Evolutionary conservation across 2,797 vertebrate genomes (phyloP), one percentile per base, ranked within the genome.

Genomic region (Erpetoichthys calabaricus): DNA sequence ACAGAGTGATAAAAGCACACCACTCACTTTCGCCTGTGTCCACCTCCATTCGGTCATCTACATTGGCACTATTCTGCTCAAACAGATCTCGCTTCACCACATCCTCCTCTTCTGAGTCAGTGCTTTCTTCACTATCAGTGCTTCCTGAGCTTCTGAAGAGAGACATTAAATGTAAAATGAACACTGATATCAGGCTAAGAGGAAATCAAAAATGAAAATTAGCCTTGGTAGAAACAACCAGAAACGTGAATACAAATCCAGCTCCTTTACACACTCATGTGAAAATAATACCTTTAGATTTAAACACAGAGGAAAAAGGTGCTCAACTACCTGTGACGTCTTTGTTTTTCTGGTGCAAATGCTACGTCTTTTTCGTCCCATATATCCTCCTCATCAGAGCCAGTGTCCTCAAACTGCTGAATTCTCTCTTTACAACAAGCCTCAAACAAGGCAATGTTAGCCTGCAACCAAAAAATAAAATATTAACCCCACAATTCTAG

Each of bases 321-420:
- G 25, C 25, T 25, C 25, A n/a, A 45, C 60, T 70, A 99, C 95
- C 95, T 91, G 56, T 91, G 88, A 56, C 90, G 89, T 64, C 92
- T 86, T 70, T 95, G 92, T 54, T 92, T 85, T 57, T 95, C 94
- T 4, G 92, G 89, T 4, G 91, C 80, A 45, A 97, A 97, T 1
- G 92, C 81, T 63, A 96, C 86, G 56, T 98, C 92, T 69, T 97
- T 99, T 70, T 99, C 94, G 66, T 98, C 92, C 95, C 95, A 99
- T 69, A 98, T 96, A 62, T 99, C 96, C 46, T 99, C 96, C 64
- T 99, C 96, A 44, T 98, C 96, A 64, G 94, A 97, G 61, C 92
- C 92, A 42, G 87, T 85, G 60, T 98, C 96, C 71, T 97, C 94
- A 75, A 99, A 99, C 73, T 96, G 95, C 72, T 97, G 95, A 77